Base-by-base conservation (phyloP, 2,113 vertebrate genomes). In the Nyctibius bracteatus region DNA sequence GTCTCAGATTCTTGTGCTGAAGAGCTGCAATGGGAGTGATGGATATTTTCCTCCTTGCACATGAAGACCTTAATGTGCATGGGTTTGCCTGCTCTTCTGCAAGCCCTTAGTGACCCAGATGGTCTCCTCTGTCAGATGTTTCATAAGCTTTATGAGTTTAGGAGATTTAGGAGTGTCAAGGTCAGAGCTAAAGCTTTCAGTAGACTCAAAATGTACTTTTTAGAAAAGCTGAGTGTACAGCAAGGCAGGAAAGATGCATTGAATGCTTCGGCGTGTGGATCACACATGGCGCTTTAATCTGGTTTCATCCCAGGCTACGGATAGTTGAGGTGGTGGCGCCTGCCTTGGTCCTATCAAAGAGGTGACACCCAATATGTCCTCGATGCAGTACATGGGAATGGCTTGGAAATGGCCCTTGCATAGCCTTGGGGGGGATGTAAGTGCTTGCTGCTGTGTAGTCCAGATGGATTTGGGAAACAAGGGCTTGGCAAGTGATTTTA, bases 401-500 rank as follows among this genome's bases (percentile, higher is more conserved):
- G 22, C 37, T 54, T 35, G 66, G 82, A 62, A 88, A 55, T 5
- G 39, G 37, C 18, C 39, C 33, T 83, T 10, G 5, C 7, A 2
- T 0, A 27, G 43, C 35, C 43, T 11, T 16, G 24, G 10, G 44
- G 18, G 37, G 30, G 46, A 35, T 52, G 39, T 19, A 46, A 65
- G 62, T 31, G 4, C 35, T 75, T 52, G 28, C 41, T 68, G 81
- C 63, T 47, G 47, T 41, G 24, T 8, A 30, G 39, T 30, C 79
- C 83, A 63, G 83, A 44, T 39, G 43, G 95, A 94, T 31, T 78
- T 51, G 92, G 91, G 80, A 92, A 95, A 46, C 30, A 37, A 78
- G 71, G 81, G 37, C 33, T 88, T 91, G 93, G 95, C 23, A 74
- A 86, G 72, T 0, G 4, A 3, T 83, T 94, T 88, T 84, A 86